phyloP scores from a whole-genome alignment of 1,140 invertebrate species.

The Kradibia gibbosae region DNA sequence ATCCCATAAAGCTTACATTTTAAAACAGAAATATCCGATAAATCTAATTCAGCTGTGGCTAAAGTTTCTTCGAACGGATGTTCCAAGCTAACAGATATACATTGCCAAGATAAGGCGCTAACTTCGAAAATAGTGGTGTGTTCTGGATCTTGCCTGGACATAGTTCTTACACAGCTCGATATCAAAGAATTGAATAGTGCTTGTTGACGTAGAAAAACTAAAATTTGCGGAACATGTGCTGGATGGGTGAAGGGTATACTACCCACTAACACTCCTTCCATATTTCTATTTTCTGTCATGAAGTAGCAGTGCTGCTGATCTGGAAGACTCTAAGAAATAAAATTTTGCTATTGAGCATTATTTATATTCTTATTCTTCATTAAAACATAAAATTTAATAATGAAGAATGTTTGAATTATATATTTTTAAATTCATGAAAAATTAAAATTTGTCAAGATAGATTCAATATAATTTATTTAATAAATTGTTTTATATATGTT shows the following conservation, averaged over 20 bases:
- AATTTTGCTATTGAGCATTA: not conserved
- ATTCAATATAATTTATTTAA: not conserved
- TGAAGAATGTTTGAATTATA: no score
- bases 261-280: slow-evolving; percentile 86
- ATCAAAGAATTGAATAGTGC: slow-evolving; percentile 92
- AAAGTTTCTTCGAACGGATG: slow-evolving; percentile 94
- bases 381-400: slow-evolving; percentile 9
- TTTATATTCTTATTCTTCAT: not conserved
- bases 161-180: slow-evolving; percentile 87
- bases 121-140: slow-evolving; percentile 92
- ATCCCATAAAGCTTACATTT: slow-evolving; percentile 78
- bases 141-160: slow-evolving; percentile 79
- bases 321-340: slow-evolving; percentile 80
- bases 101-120: slow-evolving; percentile 89
- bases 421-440: no score
- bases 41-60: slow-evolving; percentile 91
- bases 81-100: slow-evolving; percentile 91
- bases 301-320: slow-evolving; percentile 96
- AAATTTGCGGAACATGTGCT: slow-evolving; percentile 90
- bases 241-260: slow-evolving; percentile 95
- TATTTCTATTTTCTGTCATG: slow-evolving; percentile 85
- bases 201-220: slow-evolving; percentile 89
- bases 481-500: not conserved
- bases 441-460: no score
- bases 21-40: slow-evolving; percentile 84